phyloP scores from a whole-genome alignment of 1,140 invertebrate genomes.

The Himalopsyche phryganea region DNA sequence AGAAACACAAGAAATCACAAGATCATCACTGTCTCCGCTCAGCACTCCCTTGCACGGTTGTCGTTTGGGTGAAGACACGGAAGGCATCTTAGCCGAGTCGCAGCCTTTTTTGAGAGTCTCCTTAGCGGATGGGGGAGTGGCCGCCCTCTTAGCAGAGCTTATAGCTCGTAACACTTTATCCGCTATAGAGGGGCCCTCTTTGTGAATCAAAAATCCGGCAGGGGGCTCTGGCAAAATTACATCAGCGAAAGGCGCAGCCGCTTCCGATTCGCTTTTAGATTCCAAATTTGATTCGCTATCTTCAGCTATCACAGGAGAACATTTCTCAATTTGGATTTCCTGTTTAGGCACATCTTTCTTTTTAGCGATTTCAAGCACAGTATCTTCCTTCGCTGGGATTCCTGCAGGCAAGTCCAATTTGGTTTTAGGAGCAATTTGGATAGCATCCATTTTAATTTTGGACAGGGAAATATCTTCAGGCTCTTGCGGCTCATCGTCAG shows the following conservation, averaged over 20 bases:
- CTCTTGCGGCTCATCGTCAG: conserved; percentile 19
- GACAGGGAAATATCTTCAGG: conserved; percentile 5
- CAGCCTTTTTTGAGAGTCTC: conserved; percentile 37
- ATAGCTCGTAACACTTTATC: conserved; percentile 58
- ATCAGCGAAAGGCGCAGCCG: conserved; percentile 43
- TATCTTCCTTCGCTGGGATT: conserved; percentile 8
- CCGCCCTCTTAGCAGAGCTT: conserved; percentile 50
- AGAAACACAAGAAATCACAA: neutral
- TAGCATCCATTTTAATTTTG: neutral
- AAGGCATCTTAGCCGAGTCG: conserved; percentile 8
- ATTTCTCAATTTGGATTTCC: conserved; percentile 6
- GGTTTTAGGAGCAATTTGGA: neutral
- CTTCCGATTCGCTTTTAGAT: conserved; percentile 56
- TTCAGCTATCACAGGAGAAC: conserved; percentile 2
- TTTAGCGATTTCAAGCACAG: conserved; percentile 1
- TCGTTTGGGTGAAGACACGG: conserved; percentile 3
- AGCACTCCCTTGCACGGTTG: conserved; percentile 6
- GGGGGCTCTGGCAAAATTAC: conserved; percentile 48
- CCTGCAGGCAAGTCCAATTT: conserved; percentile 6
- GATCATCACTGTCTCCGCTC: neutral
- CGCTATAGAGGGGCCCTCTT: conserved; percentile 56
- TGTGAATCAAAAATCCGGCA: conserved; percentile 46
- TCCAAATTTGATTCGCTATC: conserved; percentile 36
- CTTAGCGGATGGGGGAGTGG: conserved; percentile 44
- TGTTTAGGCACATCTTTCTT: conserved; percentile 10